These are phyloP conservation scores for Myotis lucifugus DNA, from an alignment of 2,113 vertebrate genomes.

Conservation along the genomic window DNA sequence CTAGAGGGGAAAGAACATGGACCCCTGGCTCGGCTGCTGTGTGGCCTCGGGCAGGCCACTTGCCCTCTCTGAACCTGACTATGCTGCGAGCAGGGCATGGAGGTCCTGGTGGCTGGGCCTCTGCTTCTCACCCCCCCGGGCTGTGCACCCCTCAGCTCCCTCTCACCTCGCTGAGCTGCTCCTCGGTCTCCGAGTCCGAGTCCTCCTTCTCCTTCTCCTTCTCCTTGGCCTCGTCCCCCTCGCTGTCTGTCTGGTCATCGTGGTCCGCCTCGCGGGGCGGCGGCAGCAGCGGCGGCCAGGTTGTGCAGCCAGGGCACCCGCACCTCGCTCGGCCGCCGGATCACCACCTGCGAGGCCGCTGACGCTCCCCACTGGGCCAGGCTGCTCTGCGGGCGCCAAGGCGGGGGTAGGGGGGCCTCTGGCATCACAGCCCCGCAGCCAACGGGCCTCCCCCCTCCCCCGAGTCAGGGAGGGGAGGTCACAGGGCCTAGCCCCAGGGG, in stretches of 20 bases:
- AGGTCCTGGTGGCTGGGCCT: neutral
- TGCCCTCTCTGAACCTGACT: neutral
- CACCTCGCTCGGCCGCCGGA: neutral
- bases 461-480: too few species aligned
- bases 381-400: slow-evolving; percentile 71
- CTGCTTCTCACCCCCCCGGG: too few species aligned
- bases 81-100: neutral
- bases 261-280: slow-evolving; percentile 54
- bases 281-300: slow-evolving; percentile 39
- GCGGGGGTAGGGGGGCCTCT: fast-evolving
- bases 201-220: slow-evolving; percentile 40
- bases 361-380: slow-evolving; percentile 74
- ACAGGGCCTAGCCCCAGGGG: neutral
- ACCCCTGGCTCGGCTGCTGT: neutral
- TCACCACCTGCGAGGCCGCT: fast-evolving
- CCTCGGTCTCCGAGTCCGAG: slow-evolving; percentile 13
- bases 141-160: fast-evolving
- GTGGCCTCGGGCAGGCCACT: neutral
- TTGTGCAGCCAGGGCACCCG: slow-evolving; percentile 61
- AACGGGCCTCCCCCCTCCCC: neutral
- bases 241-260: slow-evolving; percentile 66
- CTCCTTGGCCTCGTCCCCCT: slow-evolving; percentile 66
- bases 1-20: neutral
- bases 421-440: neutral
- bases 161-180: slow-evolving; percentile 70